These are phyloP conservation scores for Petrophora chlorosata DNA, from an alignment of 2,888 invertebrate genomes.

Conservation along the genomic window DNA sequence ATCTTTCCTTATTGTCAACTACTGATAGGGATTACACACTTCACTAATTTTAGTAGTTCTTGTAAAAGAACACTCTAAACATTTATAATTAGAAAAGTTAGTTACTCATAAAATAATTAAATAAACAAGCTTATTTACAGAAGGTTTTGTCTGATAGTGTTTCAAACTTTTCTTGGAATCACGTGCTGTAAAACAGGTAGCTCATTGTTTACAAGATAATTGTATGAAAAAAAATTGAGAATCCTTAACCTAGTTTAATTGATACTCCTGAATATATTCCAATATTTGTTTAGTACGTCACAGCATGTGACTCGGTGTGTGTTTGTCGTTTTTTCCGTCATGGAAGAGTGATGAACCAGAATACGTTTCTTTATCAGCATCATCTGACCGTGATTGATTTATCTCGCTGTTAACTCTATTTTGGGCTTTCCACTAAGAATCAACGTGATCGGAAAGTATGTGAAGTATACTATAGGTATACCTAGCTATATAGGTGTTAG, in stretches of 20 bases:
- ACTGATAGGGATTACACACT: slow-evolving; percentile 18
- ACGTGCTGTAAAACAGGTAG: slow-evolving; percentile 12
- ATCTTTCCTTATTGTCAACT: slow-evolving; percentile 17
- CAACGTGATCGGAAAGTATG: slow-evolving; percentile 26
- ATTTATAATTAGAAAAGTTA: slow-evolving; percentile 15
- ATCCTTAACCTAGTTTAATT: slow-evolving; percentile 54
- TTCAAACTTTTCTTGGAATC: slow-evolving; percentile 24
- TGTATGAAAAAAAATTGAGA: slow-evolving; percentile 29
- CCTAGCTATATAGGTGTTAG: too few species aligned
- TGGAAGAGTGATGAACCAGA: slow-evolving; percentile 52
- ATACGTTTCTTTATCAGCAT: slow-evolving; percentile 59
- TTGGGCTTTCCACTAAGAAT: slow-evolving; percentile 41
- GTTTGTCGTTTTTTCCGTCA: slow-evolving; percentile 46
- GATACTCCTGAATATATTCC: slow-evolving; percentile 46
- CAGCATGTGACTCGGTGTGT: slow-evolving; percentile 62
- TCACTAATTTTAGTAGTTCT: slow-evolving; percentile 14
- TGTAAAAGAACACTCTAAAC: slow-evolving; percentile 7
- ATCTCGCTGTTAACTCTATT: slow-evolving; percentile 58
- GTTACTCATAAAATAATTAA: slow-evolving; percentile 19
- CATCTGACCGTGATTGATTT: slow-evolving; percentile 73
- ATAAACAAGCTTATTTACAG: slow-evolving; percentile 3
- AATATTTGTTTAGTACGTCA: slow-evolving; percentile 61
- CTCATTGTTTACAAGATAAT: slow-evolving; percentile 26
- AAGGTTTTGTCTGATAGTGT: slow-evolving; percentile 9
- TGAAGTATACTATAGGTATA: too few species aligned